phyloP scores from a whole-genome alignment of 2,797 vertebrate species.

The Distichodus sexfasciatus region DNA sequence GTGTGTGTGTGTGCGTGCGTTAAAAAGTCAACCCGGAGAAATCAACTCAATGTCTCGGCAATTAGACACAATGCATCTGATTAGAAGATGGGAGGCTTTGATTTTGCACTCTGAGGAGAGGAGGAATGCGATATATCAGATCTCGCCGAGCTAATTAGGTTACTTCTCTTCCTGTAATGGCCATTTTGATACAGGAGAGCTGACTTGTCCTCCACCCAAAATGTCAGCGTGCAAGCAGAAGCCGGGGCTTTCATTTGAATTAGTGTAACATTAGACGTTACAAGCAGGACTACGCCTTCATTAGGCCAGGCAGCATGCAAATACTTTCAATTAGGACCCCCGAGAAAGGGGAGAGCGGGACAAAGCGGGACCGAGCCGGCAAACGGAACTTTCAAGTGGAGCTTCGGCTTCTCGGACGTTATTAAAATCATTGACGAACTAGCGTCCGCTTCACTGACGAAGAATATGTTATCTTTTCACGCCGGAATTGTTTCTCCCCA shows the following conservation, averaged over 20 bases:
- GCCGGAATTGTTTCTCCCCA: no score
- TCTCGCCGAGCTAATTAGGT: slow-evolving; percentile 77
- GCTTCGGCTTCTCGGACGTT: slow-evolving; percentile 21
- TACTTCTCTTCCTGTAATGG: slow-evolving; percentile 74
- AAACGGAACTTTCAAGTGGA: slow-evolving; percentile 14
- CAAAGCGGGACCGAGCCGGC: slow-evolving; percentile 17
- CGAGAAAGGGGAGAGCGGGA: slow-evolving; percentile 26
- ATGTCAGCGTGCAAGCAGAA: slow-evolving; percentile 71
- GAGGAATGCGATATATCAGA: slow-evolving; percentile 73
- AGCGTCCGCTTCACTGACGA: no score
- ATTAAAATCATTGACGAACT: slow-evolving; percentile 28
- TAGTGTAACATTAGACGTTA: slow-evolving; percentile 55
- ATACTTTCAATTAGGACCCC: slow-evolving; percentile 57
- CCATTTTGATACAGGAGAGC: slow-evolving; percentile 77
- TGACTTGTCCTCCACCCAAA: slow-evolving; percentile 69
- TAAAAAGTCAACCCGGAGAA: slow-evolving; percentile 39
- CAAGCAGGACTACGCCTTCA: slow-evolving; percentile 50
- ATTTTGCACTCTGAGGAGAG: slow-evolving; percentile 75
- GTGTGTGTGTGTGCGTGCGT: no score
- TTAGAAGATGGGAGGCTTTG: slow-evolving; percentile 79
- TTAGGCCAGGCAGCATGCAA: slow-evolving; percentile 50
- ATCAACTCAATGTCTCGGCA: slow-evolving; percentile 69
- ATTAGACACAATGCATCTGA: slow-evolving; percentile 90
- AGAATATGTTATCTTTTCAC: no score
- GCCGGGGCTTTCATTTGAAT: slow-evolving; percentile 69